phyloP scores from a whole-genome alignment of 1,140 invertebrate genomes.

The Drosophila aff. region DNA sequence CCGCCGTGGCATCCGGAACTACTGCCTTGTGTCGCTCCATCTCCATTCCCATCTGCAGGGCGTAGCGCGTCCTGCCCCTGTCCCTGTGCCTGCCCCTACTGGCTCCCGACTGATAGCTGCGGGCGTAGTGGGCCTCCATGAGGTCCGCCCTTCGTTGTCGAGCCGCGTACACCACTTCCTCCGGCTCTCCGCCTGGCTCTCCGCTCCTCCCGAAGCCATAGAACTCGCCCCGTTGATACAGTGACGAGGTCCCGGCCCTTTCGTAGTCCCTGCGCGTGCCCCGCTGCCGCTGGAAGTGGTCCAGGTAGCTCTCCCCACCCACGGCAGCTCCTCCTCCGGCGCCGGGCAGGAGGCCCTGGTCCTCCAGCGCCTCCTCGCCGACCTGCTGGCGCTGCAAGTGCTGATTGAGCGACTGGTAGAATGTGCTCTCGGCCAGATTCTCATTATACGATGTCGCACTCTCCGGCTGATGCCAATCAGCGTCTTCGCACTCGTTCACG shows the following conservation, averaged over 20 bases:
- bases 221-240: slow-evolving; percentile 48
- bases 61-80: slow-evolving; percentile 8
- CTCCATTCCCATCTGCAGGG: slow-evolving; percentile 12
- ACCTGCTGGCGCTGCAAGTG: slow-evolving; percentile 74
- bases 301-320: slow-evolving; percentile 75
- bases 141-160: slow-evolving; percentile 62
- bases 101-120: slow-evolving; percentile 51
- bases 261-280: slow-evolving; percentile 52
- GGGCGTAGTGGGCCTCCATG: slow-evolving; percentile 68
- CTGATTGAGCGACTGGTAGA: slow-evolving; percentile 84
- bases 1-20: slow-evolving; percentile 13
- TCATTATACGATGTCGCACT: slow-evolving; percentile 71
- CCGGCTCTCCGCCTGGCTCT: slow-evolving; percentile 1
- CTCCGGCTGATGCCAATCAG: slow-evolving; percentile 69
- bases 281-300: slow-evolving; percentile 72
- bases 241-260: slow-evolving; percentile 11
- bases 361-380: slow-evolving; percentile 17
- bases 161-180: slow-evolving; percentile 40
- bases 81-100: slow-evolving; percentile 7
- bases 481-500: slow-evolving; percentile 67
- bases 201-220: slow-evolving; percentile 59
- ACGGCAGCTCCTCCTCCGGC: not conserved
- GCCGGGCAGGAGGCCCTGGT: slow-evolving; percentile 19
- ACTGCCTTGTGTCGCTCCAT: slow-evolving; percentile 30
- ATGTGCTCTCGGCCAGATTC: slow-evolving; percentile 80